These are phyloP conservation scores for Amphiprion clarkii DNA, from an alignment of 2,797 vertebrate genomes.

Conservation along the genomic window DNA sequence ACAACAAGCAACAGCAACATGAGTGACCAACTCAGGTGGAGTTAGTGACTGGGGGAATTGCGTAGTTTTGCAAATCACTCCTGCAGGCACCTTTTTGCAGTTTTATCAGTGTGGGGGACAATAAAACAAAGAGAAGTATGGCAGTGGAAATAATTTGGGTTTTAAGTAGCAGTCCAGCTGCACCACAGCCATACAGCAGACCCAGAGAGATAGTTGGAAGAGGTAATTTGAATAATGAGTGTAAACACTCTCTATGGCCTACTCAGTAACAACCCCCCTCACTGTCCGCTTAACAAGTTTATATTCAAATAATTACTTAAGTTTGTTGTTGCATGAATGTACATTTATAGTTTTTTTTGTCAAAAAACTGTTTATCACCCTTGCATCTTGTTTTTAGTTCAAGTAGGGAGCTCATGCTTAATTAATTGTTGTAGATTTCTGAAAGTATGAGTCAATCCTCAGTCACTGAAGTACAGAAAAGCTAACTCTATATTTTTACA, in stretches of 20 bases:
- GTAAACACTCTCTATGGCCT: slow-evolving; percentile 69
- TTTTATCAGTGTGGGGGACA: slow-evolving; percentile 53
- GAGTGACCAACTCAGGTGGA: slow-evolving; percentile 20
- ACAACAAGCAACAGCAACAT: slow-evolving; percentile 27
- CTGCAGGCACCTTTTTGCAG: slow-evolving; percentile 37
- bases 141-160: slow-evolving; percentile 57
- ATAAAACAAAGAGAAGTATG: slow-evolving; percentile 58
- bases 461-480: slow-evolving; percentile 2
- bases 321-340: slow-evolving; percentile 34
- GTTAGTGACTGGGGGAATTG: slow-evolving; percentile 44
- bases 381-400: slow-evolving; percentile 20
- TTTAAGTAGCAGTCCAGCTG: slow-evolving; percentile 73
- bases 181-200: slow-evolving; percentile 55
- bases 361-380: slow-evolving; percentile 38
- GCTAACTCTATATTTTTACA: slow-evolving; percentile 15
- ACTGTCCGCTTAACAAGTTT: slow-evolving; percentile 62
- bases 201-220: slow-evolving; percentile 72
- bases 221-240: slow-evolving; percentile 80
- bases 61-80: slow-evolving; percentile 60
- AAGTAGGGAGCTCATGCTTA: slow-evolving; percentile 20
- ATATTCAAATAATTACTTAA: slow-evolving; percentile 62
- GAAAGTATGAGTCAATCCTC: background rate
- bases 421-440: slow-evolving; percentile 25
- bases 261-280: slow-evolving; percentile 60
- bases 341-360: slow-evolving; percentile 45